phyloP scores from a whole-genome alignment of 2,113 vertebrate species.

The Argyrosomus japonicus region DNA sequence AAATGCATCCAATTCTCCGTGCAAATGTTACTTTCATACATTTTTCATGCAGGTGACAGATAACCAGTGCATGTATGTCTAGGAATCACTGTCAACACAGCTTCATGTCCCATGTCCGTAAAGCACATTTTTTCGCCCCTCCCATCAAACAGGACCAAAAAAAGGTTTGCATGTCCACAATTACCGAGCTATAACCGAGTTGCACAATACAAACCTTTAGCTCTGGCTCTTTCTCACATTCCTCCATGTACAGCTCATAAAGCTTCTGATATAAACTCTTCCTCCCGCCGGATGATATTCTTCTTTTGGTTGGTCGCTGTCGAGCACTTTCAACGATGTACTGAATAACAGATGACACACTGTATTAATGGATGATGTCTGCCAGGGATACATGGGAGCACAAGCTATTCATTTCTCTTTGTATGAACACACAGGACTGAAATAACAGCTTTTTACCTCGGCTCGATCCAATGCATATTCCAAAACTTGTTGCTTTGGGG shows the following conservation, averaged over 20 bases:
- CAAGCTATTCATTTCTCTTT: not conserved
- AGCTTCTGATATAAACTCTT: slow-evolving; percentile 99
- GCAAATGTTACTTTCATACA: too few species aligned
- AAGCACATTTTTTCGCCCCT: not conserved
- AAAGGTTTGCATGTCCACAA: not conserved
- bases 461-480: slow-evolving; percentile 98
- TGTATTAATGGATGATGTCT: slow-evolving; percentile 1
- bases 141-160: not conserved
- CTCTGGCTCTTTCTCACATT: slow-evolving; percentile 99
- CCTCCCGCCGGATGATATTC: slow-evolving; percentile 91
- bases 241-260: slow-evolving; percentile 97
- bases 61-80: not conserved
- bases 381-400: not conserved
- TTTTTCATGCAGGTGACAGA: not conserved
- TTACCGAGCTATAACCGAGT: slow-evolving; percentile 8
- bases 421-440: not conserved
- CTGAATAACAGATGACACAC: slow-evolving; percentile 78
- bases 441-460: slow-evolving; percentile 86
- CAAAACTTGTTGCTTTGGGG: slow-evolving; percentile 93
- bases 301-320: slow-evolving; percentile 94
- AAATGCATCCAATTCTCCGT: too few species aligned
- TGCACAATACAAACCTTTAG: slow-evolving; percentile 89
- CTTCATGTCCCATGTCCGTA: not conserved
- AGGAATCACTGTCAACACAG: not conserved
- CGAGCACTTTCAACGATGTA: slow-evolving; percentile 99